Evolutionary conservation across 2,113 vertebrate species (phyloP), one percentile per base, ranked within the genome.

Genomic region (Pitta sordida): DNA sequence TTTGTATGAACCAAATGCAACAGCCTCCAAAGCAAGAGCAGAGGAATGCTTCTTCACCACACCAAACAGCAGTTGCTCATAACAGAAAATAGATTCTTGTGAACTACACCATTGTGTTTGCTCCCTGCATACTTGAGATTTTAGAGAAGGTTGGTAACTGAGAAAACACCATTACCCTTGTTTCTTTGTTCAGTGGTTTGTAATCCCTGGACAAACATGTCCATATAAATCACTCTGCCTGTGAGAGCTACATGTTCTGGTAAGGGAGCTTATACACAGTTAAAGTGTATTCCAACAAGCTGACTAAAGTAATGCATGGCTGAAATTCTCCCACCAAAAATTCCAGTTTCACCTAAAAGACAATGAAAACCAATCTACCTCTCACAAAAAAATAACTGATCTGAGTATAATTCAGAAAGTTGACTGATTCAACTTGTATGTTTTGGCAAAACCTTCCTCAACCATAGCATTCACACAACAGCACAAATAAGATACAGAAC

Each of bases 1-100:
- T 68, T 78, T 16, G 21, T 26, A 52, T 65, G 44, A 83, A 51
- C 24, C 26, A 32, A 53, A 49, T 1, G 5, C 41, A 82, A 13
- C 10, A 83, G 37, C 17, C 27, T 79, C 29, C 49, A 48, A 41
- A 48, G 30, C 19, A 60, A 48, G 22, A 2, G 4, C 30, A 41
- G 26, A 69, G 49, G 46, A 62, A 86, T 27, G 34, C 44, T 65
- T 55, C 51, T 60, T 23, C 44, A 5, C 34, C 26, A 11, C 1
- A 1, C 55, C 26, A 9, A 37, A 22, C 24, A 62, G 17, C 34
- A 26, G 41, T 2, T 44, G 30, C 58, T 63, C 2, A 0, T 13
- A 71, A 55, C 43, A 71, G 73, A 82, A 51, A 70, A 55, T 5
- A 39, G 30, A 36, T 9, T 22, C 44, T 68, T 11, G 8, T 8